Conservation (phyloP, 2,888 invertebrate genomes). For the Toxonevra muliebris region DNA sequence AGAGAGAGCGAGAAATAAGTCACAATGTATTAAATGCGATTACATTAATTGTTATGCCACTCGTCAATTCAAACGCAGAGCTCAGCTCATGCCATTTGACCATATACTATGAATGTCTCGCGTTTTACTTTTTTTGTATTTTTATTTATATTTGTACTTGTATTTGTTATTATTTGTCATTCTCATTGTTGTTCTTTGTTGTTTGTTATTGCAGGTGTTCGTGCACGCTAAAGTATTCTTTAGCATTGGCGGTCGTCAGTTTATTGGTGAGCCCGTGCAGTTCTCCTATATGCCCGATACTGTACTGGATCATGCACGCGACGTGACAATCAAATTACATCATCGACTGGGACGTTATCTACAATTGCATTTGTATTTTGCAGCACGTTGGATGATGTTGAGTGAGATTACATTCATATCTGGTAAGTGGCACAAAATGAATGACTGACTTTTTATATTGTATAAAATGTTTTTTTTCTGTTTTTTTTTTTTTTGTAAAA, state of each 20-base stretch:
- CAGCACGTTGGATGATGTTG: conserved; percentile 84
- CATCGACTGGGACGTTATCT: conserved; percentile 79
- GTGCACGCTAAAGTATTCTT: conserved; percentile 80
- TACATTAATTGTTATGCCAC: conserved; percentile 52
- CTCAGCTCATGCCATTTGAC: neutral
- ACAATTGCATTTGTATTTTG: conserved; percentile 81
- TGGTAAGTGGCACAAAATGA: conserved; percentile 67
- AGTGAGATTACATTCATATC: conserved; percentile 87
- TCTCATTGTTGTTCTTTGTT: neutral
- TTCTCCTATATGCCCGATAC: conserved; percentile 81
- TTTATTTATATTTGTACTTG: neutral
- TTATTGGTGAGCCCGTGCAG: conserved; percentile 76
- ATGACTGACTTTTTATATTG: too few species aligned
- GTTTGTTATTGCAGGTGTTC: conserved; percentile 71
- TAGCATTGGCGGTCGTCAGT: conserved; percentile 77
- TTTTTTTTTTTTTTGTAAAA: too few species aligned
- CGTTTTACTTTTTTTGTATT: neutral
- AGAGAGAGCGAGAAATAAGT: conserved; percentile 20
- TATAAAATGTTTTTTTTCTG: too few species aligned
- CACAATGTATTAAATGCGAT: conserved; percentile 43
- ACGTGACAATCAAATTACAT: conserved; percentile 82
- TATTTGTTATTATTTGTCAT: neutral
- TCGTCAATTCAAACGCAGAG: conserved; percentile 32
- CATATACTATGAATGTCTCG: neutral
- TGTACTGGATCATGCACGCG: conserved; percentile 79